Evolutionary conservation across 2,113 vertebrate species (phyloP).

Genomic region (Cynocephalus volans): DNA sequence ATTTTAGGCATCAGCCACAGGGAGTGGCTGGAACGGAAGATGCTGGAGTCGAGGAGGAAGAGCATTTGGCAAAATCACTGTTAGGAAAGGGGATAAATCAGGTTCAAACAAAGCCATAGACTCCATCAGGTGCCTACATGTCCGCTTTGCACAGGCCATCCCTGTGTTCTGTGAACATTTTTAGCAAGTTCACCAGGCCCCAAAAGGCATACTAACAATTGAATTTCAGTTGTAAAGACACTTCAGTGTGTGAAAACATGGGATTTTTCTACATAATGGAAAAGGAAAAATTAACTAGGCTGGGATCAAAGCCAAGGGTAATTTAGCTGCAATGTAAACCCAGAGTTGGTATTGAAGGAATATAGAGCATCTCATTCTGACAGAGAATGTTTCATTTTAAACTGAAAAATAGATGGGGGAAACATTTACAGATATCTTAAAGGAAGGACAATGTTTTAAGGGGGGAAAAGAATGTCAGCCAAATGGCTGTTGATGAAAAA

Average conservation of each 20-base stretch:
- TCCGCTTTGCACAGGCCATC: neutral
- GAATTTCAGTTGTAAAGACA: slow-evolving; percentile 53
- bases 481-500: neutral
- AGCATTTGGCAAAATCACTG: neutral
- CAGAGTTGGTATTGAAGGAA: slow-evolving; percentile 66
- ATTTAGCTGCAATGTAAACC: slow-evolving; percentile 45
- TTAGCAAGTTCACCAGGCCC: neutral
- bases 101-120: neutral
- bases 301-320: slow-evolving; percentile 72
- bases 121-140: neutral
- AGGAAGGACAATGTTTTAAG: neutral
- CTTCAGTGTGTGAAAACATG: slow-evolving; percentile 53
- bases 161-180: neutral
- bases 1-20: neutral
- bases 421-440: neutral
- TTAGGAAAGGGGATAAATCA: neutral
- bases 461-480: neutral
- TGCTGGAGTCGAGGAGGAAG: neutral
- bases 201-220: neutral
- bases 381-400: slow-evolving; percentile 39
- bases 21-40: neutral
- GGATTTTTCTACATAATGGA: slow-evolving; percentile 41
- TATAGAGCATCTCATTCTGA: slow-evolving; percentile 64
- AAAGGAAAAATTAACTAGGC: slow-evolving; percentile 55
- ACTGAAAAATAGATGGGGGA: neutral